phyloP scores from a whole-genome alignment of 2,113 vertebrate species.

The Melospiza melodia region DNA sequence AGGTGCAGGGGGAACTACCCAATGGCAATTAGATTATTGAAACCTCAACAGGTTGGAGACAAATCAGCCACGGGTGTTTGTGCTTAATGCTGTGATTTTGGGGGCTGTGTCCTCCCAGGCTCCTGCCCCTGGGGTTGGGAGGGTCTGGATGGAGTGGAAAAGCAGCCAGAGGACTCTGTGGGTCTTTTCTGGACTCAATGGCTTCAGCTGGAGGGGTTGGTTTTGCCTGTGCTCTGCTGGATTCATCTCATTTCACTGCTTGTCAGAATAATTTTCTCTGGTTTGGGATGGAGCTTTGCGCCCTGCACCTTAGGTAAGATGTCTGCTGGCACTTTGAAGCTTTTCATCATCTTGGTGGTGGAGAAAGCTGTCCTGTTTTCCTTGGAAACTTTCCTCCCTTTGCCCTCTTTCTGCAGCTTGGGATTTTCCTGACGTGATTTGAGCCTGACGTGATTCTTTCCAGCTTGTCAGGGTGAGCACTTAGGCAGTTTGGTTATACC shows the following conservation, averaged over 20 bases:
- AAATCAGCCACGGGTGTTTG: not conserved
- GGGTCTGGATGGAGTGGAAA: rapidly evolving
- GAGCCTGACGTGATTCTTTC: not conserved
- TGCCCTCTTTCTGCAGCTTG: rapidly evolving
- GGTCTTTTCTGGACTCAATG: not conserved
- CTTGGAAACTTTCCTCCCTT: not conserved
- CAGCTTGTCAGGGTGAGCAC: not conserved
- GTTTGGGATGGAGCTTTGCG: not conserved
- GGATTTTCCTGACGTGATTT: not conserved
- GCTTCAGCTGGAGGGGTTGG: not conserved
- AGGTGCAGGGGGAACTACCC: not conserved
- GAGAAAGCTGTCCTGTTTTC: not conserved
- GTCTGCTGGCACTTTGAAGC: not conserved
- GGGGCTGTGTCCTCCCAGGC: not conserved
- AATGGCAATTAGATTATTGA: not conserved
- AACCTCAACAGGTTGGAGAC: not conserved
- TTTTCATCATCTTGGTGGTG: not conserved
- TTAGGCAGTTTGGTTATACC: not conserved
- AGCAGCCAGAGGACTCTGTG: rapidly evolving
- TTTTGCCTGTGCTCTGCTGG: not conserved
- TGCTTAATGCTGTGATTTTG: not conserved
- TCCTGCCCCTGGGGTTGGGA: rapidly evolving
- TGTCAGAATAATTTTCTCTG: not conserved
- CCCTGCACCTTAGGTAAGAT: not conserved
- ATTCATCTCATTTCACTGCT: rapidly evolving